phyloP scores from a whole-genome alignment of 2,113 vertebrate species.

The Pyrgilauda ruficollis region DNA sequence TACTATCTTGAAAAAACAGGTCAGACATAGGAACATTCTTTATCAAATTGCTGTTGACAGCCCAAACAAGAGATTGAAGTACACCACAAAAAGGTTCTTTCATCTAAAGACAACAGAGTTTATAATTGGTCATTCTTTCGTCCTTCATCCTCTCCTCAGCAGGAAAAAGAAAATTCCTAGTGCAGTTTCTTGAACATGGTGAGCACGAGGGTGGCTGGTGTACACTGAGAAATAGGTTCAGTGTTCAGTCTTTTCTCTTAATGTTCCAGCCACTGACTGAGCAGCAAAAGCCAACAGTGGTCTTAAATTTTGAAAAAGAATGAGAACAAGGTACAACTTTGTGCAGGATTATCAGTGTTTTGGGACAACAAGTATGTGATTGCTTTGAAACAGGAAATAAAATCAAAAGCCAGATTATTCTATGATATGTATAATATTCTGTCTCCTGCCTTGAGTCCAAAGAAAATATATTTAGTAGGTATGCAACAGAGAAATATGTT shows the following conservation, averaged over 20 bases:
- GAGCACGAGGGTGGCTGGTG: conserved; percentile 35
- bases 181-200: conserved; percentile 68
- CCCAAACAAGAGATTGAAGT: conserved; percentile 74
- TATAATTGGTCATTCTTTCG: conserved; percentile 80
- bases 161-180: conserved; percentile 69
- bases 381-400: background rate
- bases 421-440: background rate
- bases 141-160: conserved; percentile 66
- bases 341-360: background rate
- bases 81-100: conserved; percentile 79
- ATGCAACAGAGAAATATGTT: background rate
- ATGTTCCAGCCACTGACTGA: background rate
- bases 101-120: conserved; percentile 73
- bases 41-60: conserved; percentile 83
- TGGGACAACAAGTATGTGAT: background rate
- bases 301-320: background rate
- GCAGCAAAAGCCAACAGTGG: background rate
- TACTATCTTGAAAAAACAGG: conserved; percentile 79
- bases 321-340: background rate
- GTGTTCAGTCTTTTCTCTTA: background rate
- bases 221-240: conserved; percentile 9
- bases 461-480: background rate
- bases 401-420: background rate
- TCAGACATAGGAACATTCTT: conserved; percentile 74
- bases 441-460: background rate